Base-by-base conservation (phyloP, 2,797 vertebrate genomes). In the Lates japonicus region DNA sequence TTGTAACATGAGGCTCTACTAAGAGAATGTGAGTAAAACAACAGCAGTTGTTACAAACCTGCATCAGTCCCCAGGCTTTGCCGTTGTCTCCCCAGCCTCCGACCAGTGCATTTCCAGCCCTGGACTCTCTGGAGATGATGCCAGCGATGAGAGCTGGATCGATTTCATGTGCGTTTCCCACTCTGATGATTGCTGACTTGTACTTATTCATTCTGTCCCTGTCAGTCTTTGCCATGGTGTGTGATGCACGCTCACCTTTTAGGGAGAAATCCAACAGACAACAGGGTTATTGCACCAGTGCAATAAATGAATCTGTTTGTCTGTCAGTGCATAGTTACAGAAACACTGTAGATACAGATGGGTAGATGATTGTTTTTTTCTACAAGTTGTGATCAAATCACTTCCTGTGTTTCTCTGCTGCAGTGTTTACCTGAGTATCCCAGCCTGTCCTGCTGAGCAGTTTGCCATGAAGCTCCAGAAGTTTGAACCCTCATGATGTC, bases 121-220 rank as follows among this genome's bases (percentile, higher is more conserved):
- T 86, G 77, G 87, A 88, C 63, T 89, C 87, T 86, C 91, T 90
- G 74, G 92, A 93, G 55, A 92, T 92, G 87, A 93, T 92, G 55
- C n/a, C 91, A 65, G 91, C 91, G 11, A 93, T 93, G 20, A 93
- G 62, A 52, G 87, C 84, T 1, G 91, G 76, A 22, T 81, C 75
- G 0, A 92, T 49, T 0, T 37, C 51, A 11, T 13, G 3, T 0
- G 68, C 4, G 0, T 0, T 0, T 42, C 65, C 88, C 25, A 86
- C 88, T 0, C 0, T 22, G 0, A 8, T 51, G 42, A 93, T 93
- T 16, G 6, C 75, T 1, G n/a, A 3, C 33, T 1, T 84, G 74
- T 88, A 93, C 0, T 2, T 55, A 1, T 25, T 16, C 90, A 93
- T 88, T 69, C 77, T 71, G 1, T 0, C 35, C 3, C 11, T 1